phyloP scores from a whole-genome alignment of 2,113 vertebrate genomes.

The Octodon degus region DNA sequence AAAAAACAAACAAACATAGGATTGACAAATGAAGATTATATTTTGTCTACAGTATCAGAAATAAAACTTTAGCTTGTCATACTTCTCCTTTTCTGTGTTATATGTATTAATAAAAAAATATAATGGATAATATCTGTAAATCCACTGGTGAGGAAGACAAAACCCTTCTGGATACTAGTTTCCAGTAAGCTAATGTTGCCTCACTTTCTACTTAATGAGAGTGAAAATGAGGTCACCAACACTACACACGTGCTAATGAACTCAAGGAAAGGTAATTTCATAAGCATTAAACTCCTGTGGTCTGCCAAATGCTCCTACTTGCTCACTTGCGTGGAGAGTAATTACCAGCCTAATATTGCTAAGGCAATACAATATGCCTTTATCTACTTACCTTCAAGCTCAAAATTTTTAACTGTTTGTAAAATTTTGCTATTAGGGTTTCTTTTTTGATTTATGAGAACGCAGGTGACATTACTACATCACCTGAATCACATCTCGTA shows the following conservation, averaged over 20 bases:
- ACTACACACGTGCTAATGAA: constrained; percentile 28
- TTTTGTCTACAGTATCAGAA: not conserved
- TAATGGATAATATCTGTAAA: not conserved
- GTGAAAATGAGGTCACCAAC: constrained; percentile 55
- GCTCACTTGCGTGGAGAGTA: constrained; percentile 33
- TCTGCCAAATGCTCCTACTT: constrained; percentile 61
- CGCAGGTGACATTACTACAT: constrained; percentile 50
- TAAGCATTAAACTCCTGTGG: constrained; percentile 52
- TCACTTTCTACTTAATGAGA: constrained; percentile 54
- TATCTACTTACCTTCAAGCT: constrained; percentile 59
- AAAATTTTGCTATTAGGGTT: constrained; percentile 43
- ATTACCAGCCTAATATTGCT: constrained; percentile 35
- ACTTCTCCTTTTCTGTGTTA: not conserved
- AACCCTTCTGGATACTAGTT: not conserved
- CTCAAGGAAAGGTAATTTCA: constrained; percentile 56
- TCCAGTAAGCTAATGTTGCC: not conserved
- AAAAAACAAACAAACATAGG: not conserved
- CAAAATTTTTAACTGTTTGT: constrained; percentile 38
- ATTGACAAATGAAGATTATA: not conserved
- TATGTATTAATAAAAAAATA: not conserved
- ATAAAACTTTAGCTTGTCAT: not conserved
- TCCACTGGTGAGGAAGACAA: not conserved
- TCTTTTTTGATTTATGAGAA: constrained; percentile 59
- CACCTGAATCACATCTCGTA: constrained; percentile 44
- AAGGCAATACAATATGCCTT: constrained; percentile 8